These are phyloP conservation scores for Drosophila sulfurigaster DNA, from an alignment of 1,140 invertebrate species.

Conservation along the genomic window DNA sequence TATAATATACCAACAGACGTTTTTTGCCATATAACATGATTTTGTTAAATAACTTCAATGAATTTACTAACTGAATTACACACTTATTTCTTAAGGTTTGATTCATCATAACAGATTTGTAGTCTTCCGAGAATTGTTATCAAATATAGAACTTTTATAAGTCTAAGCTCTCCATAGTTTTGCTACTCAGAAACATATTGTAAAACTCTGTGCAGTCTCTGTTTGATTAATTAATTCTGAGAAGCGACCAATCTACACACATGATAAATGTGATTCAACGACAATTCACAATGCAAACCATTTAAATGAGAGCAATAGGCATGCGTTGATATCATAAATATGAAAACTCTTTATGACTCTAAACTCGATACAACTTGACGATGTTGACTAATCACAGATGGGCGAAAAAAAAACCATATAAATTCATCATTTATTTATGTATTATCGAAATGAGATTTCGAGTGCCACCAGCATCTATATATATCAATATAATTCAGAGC, in stretches of 20 bases:
- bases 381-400: not conserved
- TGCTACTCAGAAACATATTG: no score
- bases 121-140: no score
- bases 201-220: no score
- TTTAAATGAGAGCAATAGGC: not conserved
- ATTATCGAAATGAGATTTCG: constrained; percentile 1
- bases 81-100: no score
- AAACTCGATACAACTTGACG: not conserved
- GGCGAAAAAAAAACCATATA: not conserved
- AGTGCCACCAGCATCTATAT: not conserved
- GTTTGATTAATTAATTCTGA: no score
- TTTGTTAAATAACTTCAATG: no score
- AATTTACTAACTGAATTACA: no score
- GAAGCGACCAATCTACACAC: not conserved
- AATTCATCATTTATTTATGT: not conserved
- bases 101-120: no score
- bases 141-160: no score
- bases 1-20: no score
- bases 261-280: not conserved
- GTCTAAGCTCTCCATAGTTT: no score
- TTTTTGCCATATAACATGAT: no score
- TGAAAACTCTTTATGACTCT: not conserved
- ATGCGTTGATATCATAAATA: constrained; percentile 2
- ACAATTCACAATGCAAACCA: not conserved
- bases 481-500: not conserved